A percentile compares a stretch with the other conserved stretches of the same genome.
These are phyloP conservation scores for Phenganax stokvisi DNA, from an alignment of 92 coral and sea anemone genomes.

Conservation along the genomic window DNA sequence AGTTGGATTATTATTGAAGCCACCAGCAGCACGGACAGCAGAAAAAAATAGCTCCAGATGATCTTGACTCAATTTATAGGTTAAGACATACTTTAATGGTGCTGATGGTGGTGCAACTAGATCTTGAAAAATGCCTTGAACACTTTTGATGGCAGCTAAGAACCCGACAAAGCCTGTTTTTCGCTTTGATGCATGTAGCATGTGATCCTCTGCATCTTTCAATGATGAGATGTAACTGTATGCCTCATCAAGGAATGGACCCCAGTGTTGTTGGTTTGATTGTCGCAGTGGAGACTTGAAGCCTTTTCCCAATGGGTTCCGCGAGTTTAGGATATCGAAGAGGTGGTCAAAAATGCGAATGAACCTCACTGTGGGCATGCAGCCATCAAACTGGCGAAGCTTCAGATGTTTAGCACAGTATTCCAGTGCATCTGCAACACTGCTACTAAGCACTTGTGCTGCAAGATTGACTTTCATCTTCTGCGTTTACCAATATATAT, in stretches of 20 bases:
- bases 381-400: background rate
- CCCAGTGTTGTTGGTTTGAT: background rate
- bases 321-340: background rate
- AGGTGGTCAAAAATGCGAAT: background rate
- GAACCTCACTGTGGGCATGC: slow-evolving; percentile 5
- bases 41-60: too few species aligned
- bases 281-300: background rate
- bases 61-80: too few species aligned
- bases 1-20: too few species aligned
- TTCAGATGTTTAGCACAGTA: background rate
- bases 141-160: background rate
- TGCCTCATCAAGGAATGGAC: background rate
- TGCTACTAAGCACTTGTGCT: background rate
- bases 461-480: slow-evolving; percentile 1
- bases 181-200: background rate
- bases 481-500: background rate
- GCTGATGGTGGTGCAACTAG: too few species aligned
- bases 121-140: background rate
- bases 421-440: background rate
- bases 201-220: too few species aligned
- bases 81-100: too few species aligned
- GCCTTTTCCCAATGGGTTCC: background rate
- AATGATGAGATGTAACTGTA: background rate
- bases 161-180: slow-evolving; percentile 12
- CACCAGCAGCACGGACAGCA: too few species aligned